Conservation (phyloP, 2,888 invertebrate species). For the Drosophila falleni region DNA sequence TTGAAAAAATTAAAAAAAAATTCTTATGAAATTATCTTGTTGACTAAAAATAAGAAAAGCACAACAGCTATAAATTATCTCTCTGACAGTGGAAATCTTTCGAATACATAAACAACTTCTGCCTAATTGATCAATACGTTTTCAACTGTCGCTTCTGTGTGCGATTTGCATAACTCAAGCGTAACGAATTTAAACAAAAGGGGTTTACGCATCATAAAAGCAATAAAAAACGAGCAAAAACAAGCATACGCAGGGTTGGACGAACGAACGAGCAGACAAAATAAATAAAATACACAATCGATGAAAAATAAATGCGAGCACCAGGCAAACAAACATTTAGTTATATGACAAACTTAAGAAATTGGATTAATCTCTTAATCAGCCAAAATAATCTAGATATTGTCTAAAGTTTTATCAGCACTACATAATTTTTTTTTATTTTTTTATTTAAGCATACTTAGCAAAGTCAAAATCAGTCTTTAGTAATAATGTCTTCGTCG, state of each 20-base stretch:
- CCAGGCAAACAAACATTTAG: neutral
- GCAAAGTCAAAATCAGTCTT: neutral
- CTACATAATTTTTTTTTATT: neutral
- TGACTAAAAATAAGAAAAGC: neutral
- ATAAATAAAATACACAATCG: neutral
- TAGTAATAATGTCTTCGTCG: neutral
- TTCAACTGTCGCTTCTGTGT: constrained; percentile 40
- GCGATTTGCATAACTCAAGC: constrained; percentile 66
- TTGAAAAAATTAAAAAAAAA: neutral
- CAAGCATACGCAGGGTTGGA: constrained; percentile 44
- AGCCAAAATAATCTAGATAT: no score
- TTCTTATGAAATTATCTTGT: neutral
- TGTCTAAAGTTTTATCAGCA: neutral
- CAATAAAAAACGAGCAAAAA: constrained; percentile 27
- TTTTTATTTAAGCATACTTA: no score
- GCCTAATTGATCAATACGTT: constrained; percentile 78
- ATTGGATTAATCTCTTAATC: no score
- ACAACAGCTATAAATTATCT: constrained; percentile 29
- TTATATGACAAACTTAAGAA: no score
- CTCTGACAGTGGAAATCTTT: constrained; percentile 25
- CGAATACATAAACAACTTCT: constrained; percentile 59
- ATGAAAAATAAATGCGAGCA: neutral
- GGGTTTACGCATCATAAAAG: constrained; percentile 74
- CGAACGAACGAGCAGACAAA: neutral
- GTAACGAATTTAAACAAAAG: constrained; percentile 60